These are phyloP conservation scores for Cyprinodon diabolis DNA, from an alignment of 2,797 vertebrate genomes.

Conservation along the genomic window DNA sequence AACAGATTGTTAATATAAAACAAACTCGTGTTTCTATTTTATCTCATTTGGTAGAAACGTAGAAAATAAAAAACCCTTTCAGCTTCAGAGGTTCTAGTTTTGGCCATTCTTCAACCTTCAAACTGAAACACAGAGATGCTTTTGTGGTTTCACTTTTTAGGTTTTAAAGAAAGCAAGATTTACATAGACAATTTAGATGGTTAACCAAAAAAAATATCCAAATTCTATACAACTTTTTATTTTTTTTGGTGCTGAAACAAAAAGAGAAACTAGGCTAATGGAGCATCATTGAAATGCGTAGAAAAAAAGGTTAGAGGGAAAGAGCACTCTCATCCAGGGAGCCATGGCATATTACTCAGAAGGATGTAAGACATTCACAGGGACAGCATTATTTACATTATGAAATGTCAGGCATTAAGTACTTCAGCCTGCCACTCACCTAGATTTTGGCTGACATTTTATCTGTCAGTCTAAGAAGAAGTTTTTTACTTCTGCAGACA, in stretches of 20 bases:
- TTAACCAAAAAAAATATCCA: not conserved
- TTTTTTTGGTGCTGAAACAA: not conserved
- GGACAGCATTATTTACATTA: slow-evolving; percentile 64
- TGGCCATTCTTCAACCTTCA: not conserved
- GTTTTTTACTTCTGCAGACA: slow-evolving; percentile 28
- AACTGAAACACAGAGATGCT: not conserved
- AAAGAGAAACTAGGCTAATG: slow-evolving; percentile 8
- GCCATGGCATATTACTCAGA: slow-evolving; percentile 55
- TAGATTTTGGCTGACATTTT: slow-evolving; percentile 44
- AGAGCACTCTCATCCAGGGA: slow-evolving; percentile 40
- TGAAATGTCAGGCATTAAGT: slow-evolving; percentile 71
- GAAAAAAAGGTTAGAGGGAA: slow-evolving; percentile 64
- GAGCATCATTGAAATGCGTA: slow-evolving; percentile 31
- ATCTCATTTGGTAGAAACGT: not conserved
- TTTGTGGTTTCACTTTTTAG: not conserved
- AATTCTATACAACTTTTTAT: not conserved
- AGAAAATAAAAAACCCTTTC: not conserved
- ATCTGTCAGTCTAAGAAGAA: slow-evolving; percentile 37
- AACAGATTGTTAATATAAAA: not conserved
- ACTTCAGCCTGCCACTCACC: slow-evolving; percentile 45
- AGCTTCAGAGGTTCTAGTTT: not conserved
- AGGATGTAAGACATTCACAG: slow-evolving; percentile 46
- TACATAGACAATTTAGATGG: not conserved
- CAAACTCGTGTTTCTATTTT: not conserved
- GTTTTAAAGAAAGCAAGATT: not conserved